A percentile compares a stretch with the other conserved stretches of the same genome.
These are phyloP conservation scores for Oikopleura dioica DNA, from an alignment of 23 tunicate species.

Conservation along the genomic window DNA sequence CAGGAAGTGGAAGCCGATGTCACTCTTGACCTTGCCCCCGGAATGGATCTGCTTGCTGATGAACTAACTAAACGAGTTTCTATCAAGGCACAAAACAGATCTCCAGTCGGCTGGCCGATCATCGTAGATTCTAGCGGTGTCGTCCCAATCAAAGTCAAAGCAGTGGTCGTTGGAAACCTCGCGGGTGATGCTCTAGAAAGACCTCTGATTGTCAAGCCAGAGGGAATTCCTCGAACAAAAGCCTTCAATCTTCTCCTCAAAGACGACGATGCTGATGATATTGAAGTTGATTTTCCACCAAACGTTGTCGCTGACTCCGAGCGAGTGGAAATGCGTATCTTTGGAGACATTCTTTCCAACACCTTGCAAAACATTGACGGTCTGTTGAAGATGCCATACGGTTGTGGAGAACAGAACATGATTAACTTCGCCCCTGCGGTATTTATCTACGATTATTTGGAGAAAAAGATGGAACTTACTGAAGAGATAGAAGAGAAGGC, in stretches of 20 bases:
- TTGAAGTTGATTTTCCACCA: neutral
- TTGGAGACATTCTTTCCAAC: neutral
- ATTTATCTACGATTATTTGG: neutral
- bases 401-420: slow-evolving; percentile 14
- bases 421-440: slow-evolving; percentile 9
- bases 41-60: too few relatives aligned
- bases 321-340: neutral
- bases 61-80: too few relatives aligned
- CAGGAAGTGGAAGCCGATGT: neutral
- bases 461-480: neutral
- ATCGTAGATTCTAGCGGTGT: neutral
- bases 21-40: too few relatives aligned
- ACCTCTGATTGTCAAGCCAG: neutral
- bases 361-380: neutral
- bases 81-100: neutral
- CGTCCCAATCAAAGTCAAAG: neutral
- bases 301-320: neutral
- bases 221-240: neutral
- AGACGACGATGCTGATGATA: neutral
- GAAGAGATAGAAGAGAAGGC: neutral
- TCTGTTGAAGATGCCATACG: slow-evolving; percentile 4
- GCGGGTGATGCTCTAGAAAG: slow-evolving; percentile 5
- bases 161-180: neutral
- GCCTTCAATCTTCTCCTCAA: neutral
- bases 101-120: slow-evolving; percentile 2